These are phyloP conservation scores for Arge pagana DNA, from an alignment of 2,888 invertebrate genomes.

Conservation along the genomic window DNA sequence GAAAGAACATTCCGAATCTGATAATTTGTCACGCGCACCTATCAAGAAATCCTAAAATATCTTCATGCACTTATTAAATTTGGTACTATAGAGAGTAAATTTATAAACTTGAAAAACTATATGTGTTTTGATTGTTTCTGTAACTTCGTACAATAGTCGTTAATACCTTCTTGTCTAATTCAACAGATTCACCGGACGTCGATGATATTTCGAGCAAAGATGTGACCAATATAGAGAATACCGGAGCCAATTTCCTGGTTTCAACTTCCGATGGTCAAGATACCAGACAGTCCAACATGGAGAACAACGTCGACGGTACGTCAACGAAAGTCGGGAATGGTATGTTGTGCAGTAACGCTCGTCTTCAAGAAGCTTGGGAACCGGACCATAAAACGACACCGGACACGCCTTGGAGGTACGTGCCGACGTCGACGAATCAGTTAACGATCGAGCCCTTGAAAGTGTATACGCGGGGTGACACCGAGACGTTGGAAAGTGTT, in stretches of 20 bases:
- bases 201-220: too few relatives aligned
- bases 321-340: constrained; percentile 51
- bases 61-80: too few relatives aligned
- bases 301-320: constrained; percentile 40
- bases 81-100: too few relatives aligned
- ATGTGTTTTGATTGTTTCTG: too few relatives aligned
- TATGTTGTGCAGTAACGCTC: constrained; percentile 51
- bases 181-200: too few relatives aligned
- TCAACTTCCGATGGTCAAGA: constrained; percentile 46
- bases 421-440: constrained; percentile 46
- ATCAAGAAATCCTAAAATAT: too few relatives aligned
- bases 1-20: neutral
- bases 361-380: constrained; percentile 56
- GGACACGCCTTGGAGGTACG: constrained; percentile 55
- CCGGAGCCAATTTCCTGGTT: too few relatives aligned
- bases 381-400: constrained; percentile 52
- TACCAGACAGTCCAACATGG: constrained; percentile 38
- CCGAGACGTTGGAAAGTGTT: constrained; percentile 46
- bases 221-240: too few relatives aligned
- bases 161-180: too few relatives aligned
- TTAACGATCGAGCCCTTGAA: constrained; percentile 48
- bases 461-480: constrained; percentile 34
- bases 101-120: too few relatives aligned
- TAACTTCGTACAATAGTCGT: too few relatives aligned
- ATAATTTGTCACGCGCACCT: too few relatives aligned